A percentile compares a stretch with the other conserved stretches of the same genome.
phyloP scores from a whole-genome alignment of 2,888 invertebrate species.

The Lissocephala sabroskyi region DNA sequence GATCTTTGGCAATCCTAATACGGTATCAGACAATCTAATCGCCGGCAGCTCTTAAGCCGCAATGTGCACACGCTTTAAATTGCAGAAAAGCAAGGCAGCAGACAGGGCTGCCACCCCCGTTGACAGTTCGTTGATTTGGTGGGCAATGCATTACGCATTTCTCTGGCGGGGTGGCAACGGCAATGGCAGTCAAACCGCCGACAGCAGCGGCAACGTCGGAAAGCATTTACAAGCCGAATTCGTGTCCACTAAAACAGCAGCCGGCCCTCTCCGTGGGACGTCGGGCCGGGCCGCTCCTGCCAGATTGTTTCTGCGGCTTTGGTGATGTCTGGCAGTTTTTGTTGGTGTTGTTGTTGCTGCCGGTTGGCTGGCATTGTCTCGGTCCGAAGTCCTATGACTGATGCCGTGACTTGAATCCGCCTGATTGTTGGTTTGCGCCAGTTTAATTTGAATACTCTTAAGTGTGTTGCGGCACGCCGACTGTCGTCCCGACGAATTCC shows the following conservation, averaged over 20 bases:
- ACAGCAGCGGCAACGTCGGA: slow-evolving; percentile 17
- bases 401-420: slow-evolving; percentile 25
- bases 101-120: slow-evolving; percentile 19
- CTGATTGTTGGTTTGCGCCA: slow-evolving; percentile 53
- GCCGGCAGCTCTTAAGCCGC: slow-evolving; percentile 56
- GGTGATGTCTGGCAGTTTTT: slow-evolving; percentile 3
- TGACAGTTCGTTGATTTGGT: too few species aligned
- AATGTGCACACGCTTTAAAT: slow-evolving; percentile 49
- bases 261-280: too few species aligned
- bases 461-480: slow-evolving; percentile 53
- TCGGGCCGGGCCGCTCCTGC: slow-evolving; percentile 4
- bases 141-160: too few species aligned
- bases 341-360: background rate
- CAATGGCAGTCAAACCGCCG: background rate
- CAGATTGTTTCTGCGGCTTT: slow-evolving; percentile 20
- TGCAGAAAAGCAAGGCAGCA: slow-evolving; percentile 26
- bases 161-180: too few species aligned
- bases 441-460: slow-evolving; percentile 64
- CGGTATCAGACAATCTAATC: slow-evolving; percentile 64
- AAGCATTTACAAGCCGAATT: slow-evolving; percentile 53
- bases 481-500: slow-evolving; percentile 51
- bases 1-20: slow-evolving; percentile 48
- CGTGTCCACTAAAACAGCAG: slow-evolving; percentile 46
- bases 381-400: slow-evolving; percentile 13
- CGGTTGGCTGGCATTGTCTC: slow-evolving; percentile 4